phyloP scores from a whole-genome alignment of 2,888 invertebrate genomes.

The Drosophila greeni region DNA sequence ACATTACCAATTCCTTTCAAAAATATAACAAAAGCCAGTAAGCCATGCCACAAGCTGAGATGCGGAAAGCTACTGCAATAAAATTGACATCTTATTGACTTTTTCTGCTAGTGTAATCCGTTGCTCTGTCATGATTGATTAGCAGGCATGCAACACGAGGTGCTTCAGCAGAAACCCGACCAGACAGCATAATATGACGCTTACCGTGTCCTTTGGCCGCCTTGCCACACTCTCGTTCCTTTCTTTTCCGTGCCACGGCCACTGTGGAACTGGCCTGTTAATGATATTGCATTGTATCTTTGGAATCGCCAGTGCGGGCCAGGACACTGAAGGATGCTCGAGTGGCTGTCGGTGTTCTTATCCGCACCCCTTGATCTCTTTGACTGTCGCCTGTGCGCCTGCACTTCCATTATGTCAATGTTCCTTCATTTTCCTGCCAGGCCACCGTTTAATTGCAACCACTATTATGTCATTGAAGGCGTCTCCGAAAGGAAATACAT shows the following conservation, averaged over 20 bases:
- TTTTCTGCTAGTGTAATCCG: background rate
- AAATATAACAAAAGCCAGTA: too few relatives aligned
- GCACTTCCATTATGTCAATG: constrained; percentile 42
- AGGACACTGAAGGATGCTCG: constrained; percentile 28
- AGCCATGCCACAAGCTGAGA: too few relatives aligned
- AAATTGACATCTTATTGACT: background rate
- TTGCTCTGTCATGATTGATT: constrained; percentile 65
- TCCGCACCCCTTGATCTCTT: constrained; percentile 23
- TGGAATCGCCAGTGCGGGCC: constrained; percentile 47
- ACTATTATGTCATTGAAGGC: background rate
- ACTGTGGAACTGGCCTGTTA: constrained; percentile 38
- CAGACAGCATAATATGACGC: constrained; percentile 65
- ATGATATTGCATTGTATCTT: constrained; percentile 49
- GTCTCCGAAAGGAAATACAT: constrained; percentile 9
- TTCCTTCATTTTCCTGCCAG: constrained; percentile 3
- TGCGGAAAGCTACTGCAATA: too few relatives aligned
- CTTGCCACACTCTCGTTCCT: constrained; percentile 17
- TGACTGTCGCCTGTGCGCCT: constrained; percentile 11
- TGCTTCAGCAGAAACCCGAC: constrained; percentile 60
- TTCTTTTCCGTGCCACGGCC: constrained; percentile 59
- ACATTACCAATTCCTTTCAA: too few relatives aligned
- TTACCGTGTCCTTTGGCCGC: constrained; percentile 43
- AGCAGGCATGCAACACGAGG: constrained; percentile 71
- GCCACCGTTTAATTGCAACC: constrained; percentile 30
- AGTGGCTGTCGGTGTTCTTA: constrained; percentile 32